Conservation (phyloP, 2,888 invertebrate genomes). For the Nymphalis polychloros region DNA sequence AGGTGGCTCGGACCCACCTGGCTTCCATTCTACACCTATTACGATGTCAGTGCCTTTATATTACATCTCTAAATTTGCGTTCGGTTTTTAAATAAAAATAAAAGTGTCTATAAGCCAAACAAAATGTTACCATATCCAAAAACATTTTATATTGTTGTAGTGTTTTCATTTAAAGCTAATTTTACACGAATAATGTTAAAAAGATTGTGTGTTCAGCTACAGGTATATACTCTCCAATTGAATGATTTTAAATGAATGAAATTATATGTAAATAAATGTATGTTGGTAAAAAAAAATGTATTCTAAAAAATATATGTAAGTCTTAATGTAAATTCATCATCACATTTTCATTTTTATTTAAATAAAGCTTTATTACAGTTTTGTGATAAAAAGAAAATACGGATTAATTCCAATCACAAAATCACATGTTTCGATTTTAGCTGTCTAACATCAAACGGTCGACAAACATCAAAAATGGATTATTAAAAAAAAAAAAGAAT, state of each 20-base stretch:
- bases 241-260: slow-evolving; percentile 21
- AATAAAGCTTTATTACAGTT: background rate
- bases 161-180: background rate
- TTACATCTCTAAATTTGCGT: too few species aligned
- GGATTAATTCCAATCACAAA: background rate
- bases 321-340: background rate
- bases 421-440: background rate
- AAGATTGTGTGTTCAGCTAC: slow-evolving; percentile 40
- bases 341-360: background rate
- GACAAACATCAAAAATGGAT: too few species aligned
- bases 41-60: too few species aligned
- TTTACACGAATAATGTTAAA: slow-evolving; percentile 10
- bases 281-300: slow-evolving; percentile 22
- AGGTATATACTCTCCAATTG: slow-evolving; percentile 34
- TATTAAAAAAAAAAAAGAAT: too few species aligned
- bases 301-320: slow-evolving; percentile 29
- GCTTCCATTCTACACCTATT: too few species aligned
- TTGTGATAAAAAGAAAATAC: background rate
- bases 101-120: background rate
- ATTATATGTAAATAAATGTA: slow-evolving; percentile 27
- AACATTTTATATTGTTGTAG: background rate
- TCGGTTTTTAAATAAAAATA: background rate
- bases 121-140: background rate
- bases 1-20: too few species aligned
- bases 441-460: too few species aligned